Percentiles rank a stretch among this genome's conserved stretches.
phyloP scores from a whole-genome alignment of 2,113 vertebrate genomes.

The Toxotes jaculatrix region DNA sequence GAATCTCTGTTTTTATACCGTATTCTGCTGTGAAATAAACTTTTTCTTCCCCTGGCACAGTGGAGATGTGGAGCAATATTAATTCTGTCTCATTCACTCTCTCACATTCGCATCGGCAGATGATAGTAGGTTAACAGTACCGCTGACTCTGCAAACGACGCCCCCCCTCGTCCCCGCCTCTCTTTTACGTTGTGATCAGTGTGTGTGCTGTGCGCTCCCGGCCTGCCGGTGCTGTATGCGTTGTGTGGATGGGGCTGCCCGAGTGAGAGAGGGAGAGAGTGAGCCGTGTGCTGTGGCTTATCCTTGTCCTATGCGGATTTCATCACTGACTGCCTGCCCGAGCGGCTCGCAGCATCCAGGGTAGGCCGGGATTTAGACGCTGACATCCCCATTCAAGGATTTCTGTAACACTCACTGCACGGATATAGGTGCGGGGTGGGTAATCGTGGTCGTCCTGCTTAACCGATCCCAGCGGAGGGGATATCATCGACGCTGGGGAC shows the following conservation, averaged over 20 bases:
- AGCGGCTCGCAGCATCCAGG: slow-evolving; percentile 37
- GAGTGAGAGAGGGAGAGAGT: slow-evolving; percentile 61
- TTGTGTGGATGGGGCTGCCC: slow-evolving; percentile 45
- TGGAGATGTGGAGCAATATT: not conserved
- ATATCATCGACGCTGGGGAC: slow-evolving; percentile 38
- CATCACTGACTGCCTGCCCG: slow-evolving; percentile 46
- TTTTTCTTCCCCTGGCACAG: not conserved
- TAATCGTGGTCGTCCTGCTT: slow-evolving; percentile 9
- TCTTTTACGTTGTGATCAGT: slow-evolving; percentile 50
- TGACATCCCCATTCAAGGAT: slow-evolving; percentile 13
- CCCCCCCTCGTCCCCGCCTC: slow-evolving; percentile 45
- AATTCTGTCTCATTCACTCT: slow-evolving; percentile 21
- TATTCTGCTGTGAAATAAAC: not conserved
- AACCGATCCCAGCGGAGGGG: slow-evolving; percentile 29
- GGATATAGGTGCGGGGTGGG: not conserved
- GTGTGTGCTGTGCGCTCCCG: slow-evolving; percentile 50
- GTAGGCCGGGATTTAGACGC: slow-evolving; percentile 18
- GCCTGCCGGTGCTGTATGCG: slow-evolving; percentile 41
- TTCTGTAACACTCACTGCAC: not conserved
- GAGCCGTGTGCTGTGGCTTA: slow-evolving; percentile 58
- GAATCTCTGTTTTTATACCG: not conserved
- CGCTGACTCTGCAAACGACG: slow-evolving; percentile 60
- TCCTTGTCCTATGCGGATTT: slow-evolving; percentile 78
- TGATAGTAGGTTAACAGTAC: slow-evolving; percentile 35
- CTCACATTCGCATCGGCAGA: slow-evolving; percentile 5